phyloP scores from a whole-genome alignment of 1,140 invertebrate species.

The Tetramorium simillimum region DNA sequence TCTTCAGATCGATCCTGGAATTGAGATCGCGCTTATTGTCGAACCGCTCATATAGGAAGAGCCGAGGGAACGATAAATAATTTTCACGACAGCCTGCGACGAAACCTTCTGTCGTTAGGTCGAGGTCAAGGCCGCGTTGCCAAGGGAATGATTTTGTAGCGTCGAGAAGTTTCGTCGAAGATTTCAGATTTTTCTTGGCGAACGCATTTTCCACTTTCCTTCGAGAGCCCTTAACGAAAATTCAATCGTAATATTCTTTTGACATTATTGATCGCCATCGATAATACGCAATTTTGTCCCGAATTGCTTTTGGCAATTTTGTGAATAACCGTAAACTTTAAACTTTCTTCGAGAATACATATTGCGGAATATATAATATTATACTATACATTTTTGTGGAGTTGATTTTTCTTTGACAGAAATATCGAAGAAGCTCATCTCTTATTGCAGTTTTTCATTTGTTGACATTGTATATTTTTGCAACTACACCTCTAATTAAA shows the following conservation, averaged over 20 bases:
- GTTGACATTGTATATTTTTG: not conserved
- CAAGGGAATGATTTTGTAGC: conserved; percentile 3
- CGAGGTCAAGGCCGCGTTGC: conserved; percentile 15
- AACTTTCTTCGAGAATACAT: not conserved
- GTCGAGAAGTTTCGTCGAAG: not conserved
- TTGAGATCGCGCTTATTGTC: not conserved
- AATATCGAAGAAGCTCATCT: not conserved
- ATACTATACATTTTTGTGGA: not conserved
- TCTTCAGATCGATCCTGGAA: not conserved
- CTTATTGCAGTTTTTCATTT: not conserved
- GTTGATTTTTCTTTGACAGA: not conserved
- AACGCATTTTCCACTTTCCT: not conserved
- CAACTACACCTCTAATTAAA: not conserved
- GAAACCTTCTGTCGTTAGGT: not conserved
- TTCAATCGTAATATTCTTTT: conserved; percentile 5
- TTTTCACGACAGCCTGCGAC: not conserved
- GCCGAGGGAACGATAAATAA: conserved; percentile 28
- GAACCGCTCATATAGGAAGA: not conserved
- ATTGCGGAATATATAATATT: not conserved
- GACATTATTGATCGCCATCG: conserved; percentile 19
- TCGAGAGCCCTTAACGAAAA: conserved; percentile 12
- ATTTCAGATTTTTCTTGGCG: conserved; percentile 22
- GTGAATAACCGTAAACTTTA: not conserved
- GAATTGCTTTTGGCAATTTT: not conserved
- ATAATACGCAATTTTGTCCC: conserved; percentile 4